phyloP scores from a whole-genome alignment of 2,888 invertebrate species.

The Cerastoderma edule region DNA sequence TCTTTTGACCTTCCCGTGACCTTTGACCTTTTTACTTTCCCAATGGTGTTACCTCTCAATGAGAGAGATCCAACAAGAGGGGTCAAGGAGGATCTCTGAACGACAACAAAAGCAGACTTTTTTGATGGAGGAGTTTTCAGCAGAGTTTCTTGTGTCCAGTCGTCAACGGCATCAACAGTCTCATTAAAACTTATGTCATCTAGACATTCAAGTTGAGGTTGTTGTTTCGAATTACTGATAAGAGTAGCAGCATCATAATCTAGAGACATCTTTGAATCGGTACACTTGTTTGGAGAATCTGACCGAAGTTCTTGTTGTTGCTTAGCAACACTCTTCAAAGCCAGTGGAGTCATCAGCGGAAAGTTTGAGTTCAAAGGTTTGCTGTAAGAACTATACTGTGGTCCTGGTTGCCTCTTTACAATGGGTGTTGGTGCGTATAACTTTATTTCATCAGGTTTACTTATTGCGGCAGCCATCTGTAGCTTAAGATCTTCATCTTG shows the following conservation, averaged over 20 bases:
- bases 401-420: neutral
- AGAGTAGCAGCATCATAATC: neutral
- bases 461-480: neutral
- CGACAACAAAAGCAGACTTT: constrained; percentile 8
- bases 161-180: neutral
- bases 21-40: neutral
- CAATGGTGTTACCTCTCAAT: constrained; percentile 34
- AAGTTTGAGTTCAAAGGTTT: constrained; percentile 12
- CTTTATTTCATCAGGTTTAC: neutral
- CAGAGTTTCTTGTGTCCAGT: neutral
- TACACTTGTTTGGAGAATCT: neutral
- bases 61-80: constrained; percentile 43
- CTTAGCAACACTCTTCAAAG: constrained; percentile 51
- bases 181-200: neutral
- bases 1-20: neutral
- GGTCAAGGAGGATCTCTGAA: neutral
- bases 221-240: neutral
- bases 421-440: constrained; percentile 25
- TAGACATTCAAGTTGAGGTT: neutral
- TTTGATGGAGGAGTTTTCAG: constrained; percentile 10
- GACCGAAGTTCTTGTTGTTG: constrained; percentile 9
- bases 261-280: neutral
- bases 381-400: neutral
- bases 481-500: neutral
- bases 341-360: constrained; percentile 58